Evolutionary conservation across 2,888 invertebrate species (phyloP).

Genomic region (Ophion costatus): DNA sequence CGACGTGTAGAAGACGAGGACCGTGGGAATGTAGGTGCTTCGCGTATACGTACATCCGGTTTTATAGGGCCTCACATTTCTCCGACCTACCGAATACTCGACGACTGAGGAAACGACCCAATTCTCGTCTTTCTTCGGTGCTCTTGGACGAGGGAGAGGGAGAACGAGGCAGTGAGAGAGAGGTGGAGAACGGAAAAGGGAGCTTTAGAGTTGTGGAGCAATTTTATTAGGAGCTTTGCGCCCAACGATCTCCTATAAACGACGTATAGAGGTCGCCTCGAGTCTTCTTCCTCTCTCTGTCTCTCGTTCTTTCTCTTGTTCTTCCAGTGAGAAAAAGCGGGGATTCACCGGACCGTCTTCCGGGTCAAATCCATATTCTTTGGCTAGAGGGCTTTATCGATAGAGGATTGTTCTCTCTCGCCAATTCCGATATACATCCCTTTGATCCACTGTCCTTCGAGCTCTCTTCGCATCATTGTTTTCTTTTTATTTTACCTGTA

Average conservation of each 20-base stretch:
- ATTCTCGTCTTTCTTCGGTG: conserved; percentile 34
- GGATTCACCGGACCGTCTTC: conserved; percentile 14
- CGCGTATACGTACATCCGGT: conserved; percentile 5
- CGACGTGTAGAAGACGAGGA: not conserved
- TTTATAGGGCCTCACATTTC: conserved; percentile 23
- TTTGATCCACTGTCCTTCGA: conserved; percentile 49
- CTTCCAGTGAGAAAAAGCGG: not conserved
- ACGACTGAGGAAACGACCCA: conserved; percentile 39
- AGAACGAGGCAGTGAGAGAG: conserved; percentile 5
- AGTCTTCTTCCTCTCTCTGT: not conserved
- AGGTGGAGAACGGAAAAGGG: not conserved
- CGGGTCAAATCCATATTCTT: conserved; percentile 43
- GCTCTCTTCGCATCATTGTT: not conserved
- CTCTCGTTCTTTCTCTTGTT: not conserved
- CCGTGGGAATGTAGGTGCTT: conserved; percentile 16
- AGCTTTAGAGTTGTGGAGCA: conserved; percentile 45
- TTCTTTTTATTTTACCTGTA: too few species aligned
- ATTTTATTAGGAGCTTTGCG: conserved; percentile 61
- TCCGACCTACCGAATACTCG: not conserved
- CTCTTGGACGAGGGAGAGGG: not conserved
- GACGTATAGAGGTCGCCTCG: conserved; percentile 31
- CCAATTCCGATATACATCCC: conserved; percentile 44
- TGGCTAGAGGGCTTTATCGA: conserved; percentile 33
- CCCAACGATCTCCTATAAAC: conserved; percentile 51
- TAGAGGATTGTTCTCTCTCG: conserved; percentile 20